Evolutionary conservation across 2,888 invertebrate species (phyloP).

Genomic region (Ctena decussata): DNA sequence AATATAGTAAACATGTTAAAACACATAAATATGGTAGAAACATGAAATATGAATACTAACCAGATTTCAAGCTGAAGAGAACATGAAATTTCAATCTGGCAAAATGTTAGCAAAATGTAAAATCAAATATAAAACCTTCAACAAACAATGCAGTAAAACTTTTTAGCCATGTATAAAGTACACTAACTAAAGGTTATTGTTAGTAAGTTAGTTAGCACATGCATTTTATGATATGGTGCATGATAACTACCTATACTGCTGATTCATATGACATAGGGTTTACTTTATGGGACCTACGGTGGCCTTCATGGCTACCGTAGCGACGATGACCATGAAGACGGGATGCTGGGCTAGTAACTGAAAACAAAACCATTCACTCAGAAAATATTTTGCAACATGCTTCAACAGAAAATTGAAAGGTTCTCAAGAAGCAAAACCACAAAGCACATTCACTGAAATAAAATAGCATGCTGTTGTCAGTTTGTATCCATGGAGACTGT

Average conservation of each 20-base stretch:
- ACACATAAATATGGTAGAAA: too few relatives aligned
- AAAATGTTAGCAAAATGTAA: neutral
- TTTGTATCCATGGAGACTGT: neutral
- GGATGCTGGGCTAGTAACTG: constrained; percentile 51
- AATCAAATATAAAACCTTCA: neutral
- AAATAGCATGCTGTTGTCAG: neutral
- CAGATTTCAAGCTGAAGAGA: neutral
- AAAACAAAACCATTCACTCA: constrained; percentile 45
- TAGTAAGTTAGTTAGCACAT: constrained; percentile 1
- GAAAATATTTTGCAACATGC: constrained; percentile 18
- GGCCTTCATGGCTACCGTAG: constrained; percentile 34
- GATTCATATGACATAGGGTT: constrained; percentile 77
- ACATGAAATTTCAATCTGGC: neutral
- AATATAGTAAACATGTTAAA: too few relatives aligned
- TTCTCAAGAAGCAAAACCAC: too few relatives aligned
- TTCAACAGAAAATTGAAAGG: neutral
- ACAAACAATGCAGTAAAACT: neutral
- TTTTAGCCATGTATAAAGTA: neutral
- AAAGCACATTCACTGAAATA: neutral
- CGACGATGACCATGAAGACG: constrained; percentile 59
- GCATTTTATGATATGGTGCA: neutral
- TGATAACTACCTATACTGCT: constrained; percentile 76
- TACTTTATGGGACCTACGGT: constrained; percentile 64
- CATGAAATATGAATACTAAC: neutral
- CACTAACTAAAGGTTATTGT: neutral